phyloP scores from a whole-genome alignment of 2,797 vertebrate genomes.

The Coracias cyanogaster region DNA sequence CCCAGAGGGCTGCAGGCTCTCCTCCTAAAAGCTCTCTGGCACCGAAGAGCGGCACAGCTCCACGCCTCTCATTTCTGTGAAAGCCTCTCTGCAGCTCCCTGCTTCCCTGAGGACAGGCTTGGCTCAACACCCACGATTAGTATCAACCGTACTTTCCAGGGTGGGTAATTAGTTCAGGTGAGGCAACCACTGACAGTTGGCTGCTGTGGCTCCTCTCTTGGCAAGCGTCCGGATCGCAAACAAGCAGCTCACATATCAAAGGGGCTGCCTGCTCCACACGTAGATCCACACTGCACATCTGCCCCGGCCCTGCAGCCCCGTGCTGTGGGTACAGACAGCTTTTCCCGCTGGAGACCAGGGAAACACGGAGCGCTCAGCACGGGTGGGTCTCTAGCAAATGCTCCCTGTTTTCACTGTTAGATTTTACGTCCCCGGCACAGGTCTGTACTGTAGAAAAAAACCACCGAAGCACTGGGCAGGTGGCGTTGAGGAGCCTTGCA shows the following conservation, averaged over 20 bases:
- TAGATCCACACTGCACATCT: slow-evolving; percentile 47
- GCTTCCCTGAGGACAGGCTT: slow-evolving; percentile 58
- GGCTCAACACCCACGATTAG: slow-evolving; percentile 59
- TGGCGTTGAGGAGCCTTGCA: neutral
- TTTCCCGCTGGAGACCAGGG: neutral
- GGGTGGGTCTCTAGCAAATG: accelerated
- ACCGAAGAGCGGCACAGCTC: neutral
- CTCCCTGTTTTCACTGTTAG: neutral
- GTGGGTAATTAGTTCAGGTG: slow-evolving; percentile 73
- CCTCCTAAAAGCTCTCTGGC: slow-evolving; percentile 27
- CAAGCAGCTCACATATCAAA: slow-evolving; percentile 69
- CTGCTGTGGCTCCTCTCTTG: slow-evolving; percentile 61
- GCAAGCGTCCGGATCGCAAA: slow-evolving; percentile 33
- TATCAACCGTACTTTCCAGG: slow-evolving; percentile 68
- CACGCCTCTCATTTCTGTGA: slow-evolving; percentile 26
- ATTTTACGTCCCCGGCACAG: neutral
- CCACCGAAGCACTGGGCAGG: neutral
- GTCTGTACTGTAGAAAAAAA: neutral
- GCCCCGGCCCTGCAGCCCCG: neutral
- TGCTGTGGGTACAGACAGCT: neutral
- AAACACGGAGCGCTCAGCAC: neutral
- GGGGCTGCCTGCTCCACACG: slow-evolving; percentile 39
- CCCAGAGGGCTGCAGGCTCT: neutral
- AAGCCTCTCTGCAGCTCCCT: slow-evolving; percentile 19
- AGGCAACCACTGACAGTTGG: slow-evolving; percentile 68